Percentiles rank a stretch among this genome's conserved stretches.
Evolutionary conservation across 2,113 vertebrate genomes (phyloP).

Genomic region (Empidonax traillii): DNA sequence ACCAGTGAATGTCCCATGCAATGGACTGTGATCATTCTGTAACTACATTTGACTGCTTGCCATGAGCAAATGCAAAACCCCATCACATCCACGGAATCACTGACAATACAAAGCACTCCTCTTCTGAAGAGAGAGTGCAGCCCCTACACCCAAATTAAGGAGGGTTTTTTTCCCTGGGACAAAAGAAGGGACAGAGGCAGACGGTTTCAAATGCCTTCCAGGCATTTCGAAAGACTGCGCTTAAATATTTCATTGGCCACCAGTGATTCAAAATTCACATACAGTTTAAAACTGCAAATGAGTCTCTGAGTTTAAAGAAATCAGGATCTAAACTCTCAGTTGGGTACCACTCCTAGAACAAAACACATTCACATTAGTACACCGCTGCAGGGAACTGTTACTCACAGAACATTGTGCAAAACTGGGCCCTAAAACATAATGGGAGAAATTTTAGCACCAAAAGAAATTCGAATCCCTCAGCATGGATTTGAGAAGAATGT

Average conservation of each 20-base stretch:
- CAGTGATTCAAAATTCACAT: background rate
- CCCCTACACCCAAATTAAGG: background rate
- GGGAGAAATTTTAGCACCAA: background rate
- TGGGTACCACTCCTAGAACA: background rate
- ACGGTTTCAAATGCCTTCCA: background rate
- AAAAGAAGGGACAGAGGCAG: background rate
- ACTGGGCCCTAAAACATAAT: background rate
- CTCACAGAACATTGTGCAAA: background rate
- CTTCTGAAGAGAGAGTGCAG: background rate
- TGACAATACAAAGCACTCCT: background rate
- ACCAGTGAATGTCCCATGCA: background rate
- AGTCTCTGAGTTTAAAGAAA: background rate
- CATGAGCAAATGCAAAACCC: background rate
- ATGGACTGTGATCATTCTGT: background rate
- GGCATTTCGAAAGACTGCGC: background rate
- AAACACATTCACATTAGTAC: background rate
- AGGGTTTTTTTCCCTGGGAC: background rate
- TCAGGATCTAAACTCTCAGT: background rate
- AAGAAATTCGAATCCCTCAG: background rate
- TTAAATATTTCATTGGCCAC: background rate
- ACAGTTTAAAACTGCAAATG: background rate
- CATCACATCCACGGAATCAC: background rate
- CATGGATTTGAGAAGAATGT: background rate
- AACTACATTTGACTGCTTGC: background rate
- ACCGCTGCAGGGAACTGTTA: background rate